phyloP scores from a whole-genome alignment of 2,888 invertebrate genomes.

The Drosophila lutescens region DNA sequence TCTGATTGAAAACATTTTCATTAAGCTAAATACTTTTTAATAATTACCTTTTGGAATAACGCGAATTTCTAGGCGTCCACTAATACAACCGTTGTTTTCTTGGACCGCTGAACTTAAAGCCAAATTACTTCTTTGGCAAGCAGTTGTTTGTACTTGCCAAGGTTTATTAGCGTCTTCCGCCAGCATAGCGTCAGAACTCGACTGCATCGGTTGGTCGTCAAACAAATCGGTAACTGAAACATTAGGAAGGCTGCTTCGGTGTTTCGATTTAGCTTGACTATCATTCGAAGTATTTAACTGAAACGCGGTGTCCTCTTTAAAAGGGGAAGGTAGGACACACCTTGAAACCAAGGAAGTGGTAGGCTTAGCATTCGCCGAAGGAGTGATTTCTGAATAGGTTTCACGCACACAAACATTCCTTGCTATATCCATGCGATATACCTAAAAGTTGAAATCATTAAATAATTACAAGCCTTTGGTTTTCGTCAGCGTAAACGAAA shows the following conservation, averaged over 20 bases:
- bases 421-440: conserved; percentile 92
- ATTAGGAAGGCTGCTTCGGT: conserved; percentile 83
- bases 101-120: conserved; percentile 1
- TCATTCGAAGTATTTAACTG: conserved; percentile 35
- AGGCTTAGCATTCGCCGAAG: conserved; percentile 32
- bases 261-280: conserved; percentile 52
- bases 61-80: conserved; percentile 92
- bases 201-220: conserved; percentile 38
- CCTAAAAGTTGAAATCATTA: conserved; percentile 54
- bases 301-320: conserved; percentile 36
- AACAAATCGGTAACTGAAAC: conserved; percentile 77
- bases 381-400: conserved; percentile 68
- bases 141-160: conserved; percentile 60
- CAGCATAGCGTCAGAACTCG: background rate
- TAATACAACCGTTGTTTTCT: conserved; percentile 86
- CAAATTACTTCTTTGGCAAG: conserved; percentile 51
- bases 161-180: conserved; percentile 24
- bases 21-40: background rate
- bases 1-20: no score
- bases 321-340: conserved; percentile 18
- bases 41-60: conserved; percentile 86
- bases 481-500: background rate
- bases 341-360: conserved; percentile 6
- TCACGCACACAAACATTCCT: conserved; percentile 89
- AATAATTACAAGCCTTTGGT: background rate